phyloP scores from a whole-genome alignment of 2,888 invertebrate genomes.

The Mythimna loreyi region DNA sequence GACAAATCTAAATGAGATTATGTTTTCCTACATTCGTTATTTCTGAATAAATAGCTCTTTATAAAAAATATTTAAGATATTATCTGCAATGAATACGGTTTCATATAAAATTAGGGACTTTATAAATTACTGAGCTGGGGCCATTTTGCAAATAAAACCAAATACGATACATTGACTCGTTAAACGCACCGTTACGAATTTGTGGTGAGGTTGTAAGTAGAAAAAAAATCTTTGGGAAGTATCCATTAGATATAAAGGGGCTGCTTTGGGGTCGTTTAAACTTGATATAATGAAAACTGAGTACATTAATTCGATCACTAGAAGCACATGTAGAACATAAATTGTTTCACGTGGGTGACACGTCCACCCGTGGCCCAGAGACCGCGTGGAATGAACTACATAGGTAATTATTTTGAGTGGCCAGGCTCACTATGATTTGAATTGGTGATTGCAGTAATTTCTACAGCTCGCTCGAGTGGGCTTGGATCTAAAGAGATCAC shows the following conservation, averaged over 20 bases:
- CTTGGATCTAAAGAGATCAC: conserved; percentile 58
- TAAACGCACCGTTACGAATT: conserved; percentile 46
- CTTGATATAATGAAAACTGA: conserved; percentile 38
- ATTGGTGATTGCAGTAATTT: conserved; percentile 48
- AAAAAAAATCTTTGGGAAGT: conserved; percentile 40
- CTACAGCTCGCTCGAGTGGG: conserved; percentile 26
- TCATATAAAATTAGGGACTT: conserved; percentile 21
- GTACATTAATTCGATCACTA: conserved; percentile 37
- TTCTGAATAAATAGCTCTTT: conserved; percentile 33
- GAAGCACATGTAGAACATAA: not conserved
- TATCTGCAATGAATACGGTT: conserved; percentile 26
- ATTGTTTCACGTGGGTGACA: conserved; percentile 1
- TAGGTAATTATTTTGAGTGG: conserved; percentile 36
- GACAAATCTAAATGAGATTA: conserved; percentile 49
- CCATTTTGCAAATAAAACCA: conserved; percentile 40
- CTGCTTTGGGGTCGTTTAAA: conserved; percentile 26
- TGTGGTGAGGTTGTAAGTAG: conserved; percentile 32
- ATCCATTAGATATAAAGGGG: conserved; percentile 22
- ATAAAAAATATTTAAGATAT: conserved; percentile 21
- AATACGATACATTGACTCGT: conserved; percentile 56
- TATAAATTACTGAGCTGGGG: conserved; percentile 25
- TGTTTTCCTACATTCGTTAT: conserved; percentile 37
- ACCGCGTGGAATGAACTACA: conserved; percentile 4
- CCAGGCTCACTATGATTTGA: conserved; percentile 39
- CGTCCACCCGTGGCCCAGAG: not conserved